Base-by-base conservation (phyloP, 2,113 vertebrate genomes). In the Brachyhypopomus gauderio region DNA sequence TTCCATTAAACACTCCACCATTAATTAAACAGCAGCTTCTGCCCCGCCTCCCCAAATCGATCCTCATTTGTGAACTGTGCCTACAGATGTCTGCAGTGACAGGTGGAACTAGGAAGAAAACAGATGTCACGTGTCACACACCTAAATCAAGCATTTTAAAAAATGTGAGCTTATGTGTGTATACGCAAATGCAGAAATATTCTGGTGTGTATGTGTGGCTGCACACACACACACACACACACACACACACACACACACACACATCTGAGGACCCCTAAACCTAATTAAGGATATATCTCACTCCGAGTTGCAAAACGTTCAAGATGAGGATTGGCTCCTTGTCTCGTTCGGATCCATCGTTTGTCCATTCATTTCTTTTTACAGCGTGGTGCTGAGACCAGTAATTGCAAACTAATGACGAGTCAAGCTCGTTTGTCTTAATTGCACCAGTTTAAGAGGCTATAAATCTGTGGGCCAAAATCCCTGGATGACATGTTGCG, bases 21-120 rank as follows among this genome's bases (percentile, higher is more conserved):
- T 82, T 83, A 84, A 86, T 84, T 80, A 86, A 70, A 80, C 70
- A n/a, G 25, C 5, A 66, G 69, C 76, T 27, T 78, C 72, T 64
- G 81, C 58, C 58, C n/a, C n/a, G n/a, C n/a, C 12, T 16, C 7
- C 17, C 69, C 76, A 22, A 76, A 80, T 83, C 52, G 63, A 3
- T 69, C 52, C 25, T n/a, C n/a, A n/a, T 71, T 69, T 55, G 30
- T 34, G 55, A 38, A 5, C 34, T 73, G 20, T 67, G n/a, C 52
- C 71, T 20, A 81, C 34, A 20, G 36, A 23, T 69, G 30, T 62
- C 72, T 67, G 20, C 17, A 34, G 64, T 45, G 16, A 74, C 62
- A n/a, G 11, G 52, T n/a, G 38, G 30, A 12, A 63, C n/a, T 48
- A 25, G 11, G 30, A 30, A 30, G 30, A 30, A 30, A 30, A 30